These are phyloP conservation scores for Trichacis sp. DNA, from an alignment of 2,888 invertebrate species.

Conservation along the genomic window DNA sequence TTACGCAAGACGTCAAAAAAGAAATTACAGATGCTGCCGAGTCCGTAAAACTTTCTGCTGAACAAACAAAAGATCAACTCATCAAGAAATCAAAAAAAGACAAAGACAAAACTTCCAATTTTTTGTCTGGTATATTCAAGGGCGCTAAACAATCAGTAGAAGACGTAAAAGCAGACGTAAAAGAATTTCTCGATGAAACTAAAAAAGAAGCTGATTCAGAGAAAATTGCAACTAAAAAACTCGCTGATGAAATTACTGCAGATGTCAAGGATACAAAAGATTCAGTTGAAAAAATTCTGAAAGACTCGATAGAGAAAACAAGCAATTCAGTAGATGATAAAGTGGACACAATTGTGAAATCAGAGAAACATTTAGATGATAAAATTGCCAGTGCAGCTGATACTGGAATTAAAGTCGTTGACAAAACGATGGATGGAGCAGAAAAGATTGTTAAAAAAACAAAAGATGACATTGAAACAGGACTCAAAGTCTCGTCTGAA, in stretches of 20 bases:
- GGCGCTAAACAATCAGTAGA: slow-evolving; percentile 52
- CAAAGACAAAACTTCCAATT: slow-evolving; percentile 46
- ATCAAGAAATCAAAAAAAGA: slow-evolving; percentile 47
- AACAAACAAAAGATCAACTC: slow-evolving; percentile 28
- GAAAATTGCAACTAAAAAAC: neutral
- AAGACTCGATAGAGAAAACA: slow-evolving; percentile 23
- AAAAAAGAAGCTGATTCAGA: slow-evolving; percentile 49
- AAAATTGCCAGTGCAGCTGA: slow-evolving; percentile 14
- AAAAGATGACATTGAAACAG: slow-evolving; percentile 51
- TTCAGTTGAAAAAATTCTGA: slow-evolving; percentile 14
- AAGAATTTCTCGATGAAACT: neutral
- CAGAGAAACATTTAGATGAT: too few species aligned
- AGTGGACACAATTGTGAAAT: slow-evolving; percentile 17
- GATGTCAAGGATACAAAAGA: slow-evolving; percentile 37
- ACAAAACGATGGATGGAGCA: neutral
- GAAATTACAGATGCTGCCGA: slow-evolving; percentile 12
- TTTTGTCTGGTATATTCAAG: slow-evolving; percentile 52
- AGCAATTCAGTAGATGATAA: slow-evolving; percentile 37
- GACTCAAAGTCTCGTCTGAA: slow-evolving; percentile 56
- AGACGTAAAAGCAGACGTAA: slow-evolving; percentile 48
- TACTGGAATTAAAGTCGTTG: slow-evolving; percentile 12
- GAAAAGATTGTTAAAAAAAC: neutral
- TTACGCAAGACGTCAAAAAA: neutral
- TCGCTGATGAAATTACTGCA: slow-evolving; percentile 36
- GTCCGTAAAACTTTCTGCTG: slow-evolving; percentile 26